Base-by-base conservation (phyloP, 2,797 vertebrate species). In the Chloroceryle amazona region DNA sequence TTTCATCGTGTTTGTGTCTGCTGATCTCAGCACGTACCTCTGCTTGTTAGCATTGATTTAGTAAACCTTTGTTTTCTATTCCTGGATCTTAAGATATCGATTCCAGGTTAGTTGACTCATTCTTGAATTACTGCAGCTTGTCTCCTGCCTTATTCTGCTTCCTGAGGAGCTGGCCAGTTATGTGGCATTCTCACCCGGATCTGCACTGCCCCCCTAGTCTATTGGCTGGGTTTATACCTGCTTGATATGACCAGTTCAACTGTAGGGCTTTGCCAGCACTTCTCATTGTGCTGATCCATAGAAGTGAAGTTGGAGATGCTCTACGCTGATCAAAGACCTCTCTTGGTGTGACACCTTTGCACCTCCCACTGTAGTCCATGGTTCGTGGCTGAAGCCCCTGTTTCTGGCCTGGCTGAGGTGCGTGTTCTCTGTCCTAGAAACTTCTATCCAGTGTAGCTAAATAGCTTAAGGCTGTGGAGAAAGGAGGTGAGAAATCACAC, bases 351-450 rank as follows among this genome's bases (percentile, higher is more conserved):
- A 44, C 37, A 39, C 5, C 72, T 66, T 70, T 93, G 29, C 62
- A 79, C 75, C 51, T 62, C 4, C 15, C 7, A 5, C 55, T 0
- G 0, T 29, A 49, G 33, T 31, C 61, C 3, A 0, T 39, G 26
- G 16, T n/a, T 90, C 44, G 42, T 90, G 47, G 35, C 25, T 66
- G 46, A 76, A 61, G n/a, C 66, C 42, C 16, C 14, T 79, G 20
- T 79, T 91, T 76, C 67, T 89, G 33, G 39, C n/a, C 79, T 86
- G 81, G 25, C 68, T 79, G 85, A 79, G 42, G 46, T 62, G 26
- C 91, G 49, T 62, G 29, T 93, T 41, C 29, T 91, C 49, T 91
- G 61, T 74, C 79, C 61, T 89, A 80, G 83, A 89, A 89, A 52
- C 42, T 72, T 86, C 29, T 54, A 0, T 26, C 28, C 51, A 65